Percentiles rank a stretch among this genome's conserved stretches.
Evolutionary conservation across 2,888 invertebrate species (phyloP).

Genomic region (Tetragonula carbonaria): DNA sequence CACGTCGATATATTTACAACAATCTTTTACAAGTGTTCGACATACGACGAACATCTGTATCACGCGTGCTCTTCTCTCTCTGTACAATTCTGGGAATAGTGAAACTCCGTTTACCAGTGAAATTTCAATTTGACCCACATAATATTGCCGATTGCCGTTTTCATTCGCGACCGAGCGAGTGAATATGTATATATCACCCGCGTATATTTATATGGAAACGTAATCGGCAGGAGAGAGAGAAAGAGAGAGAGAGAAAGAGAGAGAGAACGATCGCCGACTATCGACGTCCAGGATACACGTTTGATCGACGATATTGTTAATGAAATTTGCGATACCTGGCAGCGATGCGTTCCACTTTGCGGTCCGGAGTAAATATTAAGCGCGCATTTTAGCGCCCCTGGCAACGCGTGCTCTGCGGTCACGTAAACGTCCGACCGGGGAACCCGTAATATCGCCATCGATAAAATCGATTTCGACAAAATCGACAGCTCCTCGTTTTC

Average conservation of each 20-base stretch:
- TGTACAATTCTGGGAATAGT: neutral
- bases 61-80: neutral
- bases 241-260: too few relatives aligned
- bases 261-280: conserved; percentile 13
- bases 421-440: conserved; percentile 35
- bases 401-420: conserved; percentile 66
- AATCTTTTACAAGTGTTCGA: too few relatives aligned
- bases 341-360: conserved; percentile 58
- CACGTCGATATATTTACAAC: too few relatives aligned
- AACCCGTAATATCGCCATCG: conserved; percentile 36
- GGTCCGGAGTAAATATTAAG: conserved; percentile 69
- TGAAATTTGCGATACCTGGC: conserved; percentile 55
- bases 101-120: neutral
- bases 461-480: conserved; percentile 59
- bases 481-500: conserved; percentile 34
- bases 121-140: neutral
- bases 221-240: neutral
- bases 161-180: neutral
- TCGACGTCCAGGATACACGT: conserved; percentile 10
- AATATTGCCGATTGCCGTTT: neutral
- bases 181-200: too few relatives aligned
- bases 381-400: conserved; percentile 67
- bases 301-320: conserved; percentile 54
- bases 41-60: too few relatives aligned
- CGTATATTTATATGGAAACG: neutral